Evolutionary conservation across 2,888 invertebrate genomes (phyloP).

Genomic region (Apantesis nais): DNA sequence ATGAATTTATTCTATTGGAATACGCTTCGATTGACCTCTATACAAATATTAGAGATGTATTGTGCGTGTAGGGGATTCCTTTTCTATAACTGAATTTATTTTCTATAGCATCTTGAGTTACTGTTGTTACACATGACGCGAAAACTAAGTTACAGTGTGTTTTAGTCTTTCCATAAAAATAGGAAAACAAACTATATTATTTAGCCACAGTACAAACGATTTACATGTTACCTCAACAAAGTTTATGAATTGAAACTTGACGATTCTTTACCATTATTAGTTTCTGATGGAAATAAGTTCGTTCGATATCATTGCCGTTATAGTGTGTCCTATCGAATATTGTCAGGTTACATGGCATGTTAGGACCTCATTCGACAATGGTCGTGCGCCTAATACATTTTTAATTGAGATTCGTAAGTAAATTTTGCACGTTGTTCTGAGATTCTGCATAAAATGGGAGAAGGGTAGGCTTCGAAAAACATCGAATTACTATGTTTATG

Average conservation of each 20-base stretch:
- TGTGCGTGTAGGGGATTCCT: no score
- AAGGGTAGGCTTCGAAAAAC: conserved; percentile 5
- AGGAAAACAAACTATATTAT: background rate
- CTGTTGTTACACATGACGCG: background rate
- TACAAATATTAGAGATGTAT: no score
- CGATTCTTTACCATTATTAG: background rate
- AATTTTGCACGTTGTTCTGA: conserved; percentile 13
- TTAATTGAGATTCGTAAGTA: conserved; percentile 18
- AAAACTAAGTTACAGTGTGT: background rate
- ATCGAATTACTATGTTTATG: conserved; percentile 8
- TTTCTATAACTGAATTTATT: no score
- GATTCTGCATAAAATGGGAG: conserved; percentile 29
- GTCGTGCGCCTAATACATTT: conserved; percentile 30
- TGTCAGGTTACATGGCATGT: conserved; percentile 49
- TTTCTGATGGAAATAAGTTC: conserved; percentile 20
- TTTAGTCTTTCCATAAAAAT: background rate
- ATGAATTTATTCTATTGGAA: no score
- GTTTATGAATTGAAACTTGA: background rate
- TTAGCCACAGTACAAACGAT: background rate
- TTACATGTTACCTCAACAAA: background rate
- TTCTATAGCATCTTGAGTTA: no score
- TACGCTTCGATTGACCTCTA: no score
- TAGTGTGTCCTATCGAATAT: conserved; percentile 34
- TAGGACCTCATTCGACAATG: conserved; percentile 35
- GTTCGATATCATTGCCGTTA: conserved; percentile 23